Percentiles rank a stretch among this genome's conserved stretches.
Evolutionary conservation across 2,113 vertebrate genomes (phyloP).

Genomic region (Aptenodytes forsteri): DNA sequence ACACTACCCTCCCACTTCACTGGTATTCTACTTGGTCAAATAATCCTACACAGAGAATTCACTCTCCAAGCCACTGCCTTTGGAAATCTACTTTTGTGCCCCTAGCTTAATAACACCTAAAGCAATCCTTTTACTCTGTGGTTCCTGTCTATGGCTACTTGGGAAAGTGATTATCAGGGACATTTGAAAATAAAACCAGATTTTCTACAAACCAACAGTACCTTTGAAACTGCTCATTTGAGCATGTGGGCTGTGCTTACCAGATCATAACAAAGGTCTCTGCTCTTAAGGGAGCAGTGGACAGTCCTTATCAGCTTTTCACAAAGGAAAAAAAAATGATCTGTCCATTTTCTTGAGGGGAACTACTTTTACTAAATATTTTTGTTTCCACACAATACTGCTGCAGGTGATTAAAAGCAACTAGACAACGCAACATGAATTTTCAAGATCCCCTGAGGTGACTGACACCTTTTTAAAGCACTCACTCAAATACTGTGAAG

Average conservation of each 20-base stretch:
- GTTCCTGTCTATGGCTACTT: not conserved
- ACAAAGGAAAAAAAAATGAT: not conserved
- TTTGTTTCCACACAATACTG: not conserved
- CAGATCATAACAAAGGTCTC: not conserved
- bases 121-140: not conserved
- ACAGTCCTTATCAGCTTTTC: not conserved
- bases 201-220: not conserved
- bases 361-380: not conserved
- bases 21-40: not conserved
- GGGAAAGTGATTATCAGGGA: not conserved
- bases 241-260: not conserved
- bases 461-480: not conserved
- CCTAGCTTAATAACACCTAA: not conserved
- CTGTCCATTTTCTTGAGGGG: not conserved
- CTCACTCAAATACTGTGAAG: not conserved
- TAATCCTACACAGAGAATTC: not conserved
- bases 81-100: not conserved
- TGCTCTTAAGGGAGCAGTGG: not conserved
- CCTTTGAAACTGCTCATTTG: not conserved
- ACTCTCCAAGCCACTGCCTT: not conserved
- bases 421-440: accelerated
- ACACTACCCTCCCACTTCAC: not conserved
- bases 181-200: not conserved
- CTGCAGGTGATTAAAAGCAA: not conserved
- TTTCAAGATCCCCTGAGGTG: not conserved